Conservation (phyloP, 2,888 invertebrate genomes). For the Tribolium freemani region DNA sequence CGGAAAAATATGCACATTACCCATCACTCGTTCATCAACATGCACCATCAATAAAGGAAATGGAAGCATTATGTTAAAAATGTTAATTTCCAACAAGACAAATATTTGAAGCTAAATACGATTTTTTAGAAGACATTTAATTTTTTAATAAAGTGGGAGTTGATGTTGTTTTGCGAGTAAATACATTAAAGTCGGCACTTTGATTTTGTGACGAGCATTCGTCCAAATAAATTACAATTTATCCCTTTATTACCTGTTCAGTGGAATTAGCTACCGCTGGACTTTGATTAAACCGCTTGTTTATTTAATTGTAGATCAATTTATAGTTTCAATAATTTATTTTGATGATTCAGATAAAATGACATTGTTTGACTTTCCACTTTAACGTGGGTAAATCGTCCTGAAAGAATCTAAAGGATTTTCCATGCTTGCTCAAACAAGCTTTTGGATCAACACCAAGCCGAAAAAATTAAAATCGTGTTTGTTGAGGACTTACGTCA, state of each 20-base stretch:
- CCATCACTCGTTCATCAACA: too few species aligned
- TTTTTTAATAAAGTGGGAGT: neutral
- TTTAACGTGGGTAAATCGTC: neutral
- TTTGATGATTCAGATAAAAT: neutral
- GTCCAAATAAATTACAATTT: slow-evolving; percentile 28
- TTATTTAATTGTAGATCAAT: slow-evolving; percentile 19
- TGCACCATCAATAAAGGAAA: too few species aligned
- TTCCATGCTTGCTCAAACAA: neutral
- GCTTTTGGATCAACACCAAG: slow-evolving; percentile 1
- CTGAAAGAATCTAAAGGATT: neutral
- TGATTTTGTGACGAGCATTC: neutral
- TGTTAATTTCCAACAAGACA: too few species aligned
- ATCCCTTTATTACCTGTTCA: slow-evolving; percentile 28
- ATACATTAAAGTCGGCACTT: neutral
- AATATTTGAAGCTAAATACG: too few species aligned
- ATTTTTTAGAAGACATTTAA: too few species aligned
- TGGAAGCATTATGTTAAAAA: too few species aligned
- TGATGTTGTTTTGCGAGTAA: neutral
- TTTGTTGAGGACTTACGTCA: slow-evolving; percentile 6
- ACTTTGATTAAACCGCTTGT: slow-evolving; percentile 24
- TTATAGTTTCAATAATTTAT: slow-evolving; percentile 4
- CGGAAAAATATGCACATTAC: too few species aligned
- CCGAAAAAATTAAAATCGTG: slow-evolving; percentile 4
- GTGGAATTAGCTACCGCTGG: slow-evolving; percentile 8
- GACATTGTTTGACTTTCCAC: neutral